phyloP scores from a whole-genome alignment of 2,888 invertebrate genomes.

The Drosophila kanekoi region DNA sequence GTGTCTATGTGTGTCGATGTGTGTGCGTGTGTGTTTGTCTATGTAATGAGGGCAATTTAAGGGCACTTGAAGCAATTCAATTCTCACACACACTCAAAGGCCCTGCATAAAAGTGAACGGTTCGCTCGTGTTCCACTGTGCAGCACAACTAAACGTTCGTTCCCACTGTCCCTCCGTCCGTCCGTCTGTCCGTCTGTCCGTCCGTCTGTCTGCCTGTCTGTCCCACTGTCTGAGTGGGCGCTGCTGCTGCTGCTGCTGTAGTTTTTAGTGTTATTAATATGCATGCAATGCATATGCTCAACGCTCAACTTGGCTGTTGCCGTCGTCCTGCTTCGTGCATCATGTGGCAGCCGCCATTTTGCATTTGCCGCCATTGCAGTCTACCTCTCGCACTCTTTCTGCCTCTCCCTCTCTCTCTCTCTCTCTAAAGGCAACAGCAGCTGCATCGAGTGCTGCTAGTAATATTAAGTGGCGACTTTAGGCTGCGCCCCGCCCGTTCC shows the following conservation, averaged over 20 bases:
- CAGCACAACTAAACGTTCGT: background rate
- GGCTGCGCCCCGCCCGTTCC: slow-evolving; percentile 9
- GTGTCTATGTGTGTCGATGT: no score
- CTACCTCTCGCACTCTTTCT: slow-evolving; percentile 13
- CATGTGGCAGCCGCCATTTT: slow-evolving; percentile 70
- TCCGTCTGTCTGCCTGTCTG: slow-evolving; percentile 13
- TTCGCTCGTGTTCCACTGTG: slow-evolving; percentile 23
- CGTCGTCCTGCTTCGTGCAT: slow-evolving; percentile 45
- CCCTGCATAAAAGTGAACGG: slow-evolving; percentile 45
- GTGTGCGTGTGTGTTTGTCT: slow-evolving; percentile 63
- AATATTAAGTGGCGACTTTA: slow-evolving; percentile 69
- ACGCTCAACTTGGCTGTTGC: slow-evolving; percentile 25
- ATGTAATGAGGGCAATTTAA: slow-evolving; percentile 80
- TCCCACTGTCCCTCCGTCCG: slow-evolving; percentile 2
- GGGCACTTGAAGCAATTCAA: slow-evolving; percentile 75
- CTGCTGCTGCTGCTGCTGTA: slow-evolving; percentile 34
- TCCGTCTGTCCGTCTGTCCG: slow-evolving; percentile 1
- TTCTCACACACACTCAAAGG: slow-evolving; percentile 65
- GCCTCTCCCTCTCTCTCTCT: slow-evolving; percentile 5
- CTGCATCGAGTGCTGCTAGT: slow-evolving; percentile 65
- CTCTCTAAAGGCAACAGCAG: slow-evolving; percentile 40
- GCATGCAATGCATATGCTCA: slow-evolving; percentile 69
- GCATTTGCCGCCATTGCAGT: slow-evolving; percentile 55
- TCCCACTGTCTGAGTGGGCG: slow-evolving; percentile 31
- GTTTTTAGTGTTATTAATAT: slow-evolving; percentile 78